Conservation (phyloP, 2,888 invertebrate genomes). For the Heliconius charithonia region DNA sequence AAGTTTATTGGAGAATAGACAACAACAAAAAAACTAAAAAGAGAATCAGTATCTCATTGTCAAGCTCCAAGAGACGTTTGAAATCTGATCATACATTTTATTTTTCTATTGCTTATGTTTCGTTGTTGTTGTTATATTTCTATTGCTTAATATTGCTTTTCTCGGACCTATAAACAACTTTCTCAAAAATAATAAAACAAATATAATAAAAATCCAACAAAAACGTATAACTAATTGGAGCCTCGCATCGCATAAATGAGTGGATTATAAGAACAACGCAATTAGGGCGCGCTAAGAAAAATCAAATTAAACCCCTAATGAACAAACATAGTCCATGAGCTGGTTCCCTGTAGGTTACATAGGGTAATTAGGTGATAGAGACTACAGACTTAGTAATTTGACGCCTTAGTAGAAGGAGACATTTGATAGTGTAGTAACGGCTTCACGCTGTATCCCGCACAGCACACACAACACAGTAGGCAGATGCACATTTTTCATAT, state of each 20-base stretch:
- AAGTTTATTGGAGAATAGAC: too few species aligned
- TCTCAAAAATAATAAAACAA: slow-evolving; percentile 7
- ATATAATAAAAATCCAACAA: slow-evolving; percentile 24
- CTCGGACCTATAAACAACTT: neutral
- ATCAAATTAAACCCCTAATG: slow-evolving; percentile 80
- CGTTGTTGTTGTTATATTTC: neutral
- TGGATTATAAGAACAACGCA: slow-evolving; percentile 72
- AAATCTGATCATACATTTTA: too few species aligned
- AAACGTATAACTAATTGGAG: slow-evolving; percentile 66
- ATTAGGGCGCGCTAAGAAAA: slow-evolving; percentile 80
- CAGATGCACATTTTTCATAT: neutral
- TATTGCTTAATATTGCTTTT: neutral
- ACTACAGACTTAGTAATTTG: neutral
- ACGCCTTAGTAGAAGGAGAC: neutral
- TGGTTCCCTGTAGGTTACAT: slow-evolving; percentile 55
- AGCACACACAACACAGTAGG: neutral
- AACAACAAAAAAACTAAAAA: neutral
- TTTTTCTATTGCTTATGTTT: too few species aligned
- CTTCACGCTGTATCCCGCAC: neutral
- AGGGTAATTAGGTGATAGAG: slow-evolving; percentile 53
- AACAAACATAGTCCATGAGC: slow-evolving; percentile 72
- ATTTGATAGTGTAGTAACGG: neutral
- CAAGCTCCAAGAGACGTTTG: too few species aligned
- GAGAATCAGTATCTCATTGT: neutral
- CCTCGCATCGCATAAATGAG: slow-evolving; percentile 63